Evolutionary conservation across 2,888 invertebrate species (phyloP).

Genomic region (Eupithecia centaureata): DNA sequence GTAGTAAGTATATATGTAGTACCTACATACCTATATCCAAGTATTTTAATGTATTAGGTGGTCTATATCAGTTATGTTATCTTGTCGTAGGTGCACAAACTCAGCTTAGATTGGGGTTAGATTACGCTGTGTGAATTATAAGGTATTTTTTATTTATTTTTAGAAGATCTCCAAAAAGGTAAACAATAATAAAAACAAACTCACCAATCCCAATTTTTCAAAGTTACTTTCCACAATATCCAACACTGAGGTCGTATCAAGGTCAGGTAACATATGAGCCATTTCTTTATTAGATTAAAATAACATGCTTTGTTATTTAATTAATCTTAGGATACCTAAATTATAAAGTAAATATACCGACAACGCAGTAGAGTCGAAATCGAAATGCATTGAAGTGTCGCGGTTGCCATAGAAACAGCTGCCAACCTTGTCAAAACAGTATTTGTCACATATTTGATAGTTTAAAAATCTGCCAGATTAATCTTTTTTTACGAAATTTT

Average conservation of each 20-base stretch:
- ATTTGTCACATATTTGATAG: neutral
- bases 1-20: too few species aligned
- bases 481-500: too few species aligned
- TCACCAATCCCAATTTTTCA: slow-evolving; percentile 61
- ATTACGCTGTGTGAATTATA: too few species aligned
- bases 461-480: neutral
- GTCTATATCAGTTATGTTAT: too few species aligned
- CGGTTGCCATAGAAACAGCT: slow-evolving; percentile 3
- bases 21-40: too few species aligned
- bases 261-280: slow-evolving; percentile 59
- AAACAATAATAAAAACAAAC: slow-evolving; percentile 43
- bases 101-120: too few species aligned
- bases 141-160: neutral
- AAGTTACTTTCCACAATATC: slow-evolving; percentile 77
- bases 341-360: neutral
- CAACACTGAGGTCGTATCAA: slow-evolving; percentile 64
- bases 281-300: slow-evolving; percentile 15
- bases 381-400: neutral
- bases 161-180: neutral
- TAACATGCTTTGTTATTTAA: neutral
- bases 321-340: neutral
- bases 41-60: too few species aligned
- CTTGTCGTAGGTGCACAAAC: too few species aligned
- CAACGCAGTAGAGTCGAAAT: neutral
- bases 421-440: neutral